phyloP scores from a whole-genome alignment of 64 coral and sea anemone genomes.

The Dendronephthya gigantea region DNA sequence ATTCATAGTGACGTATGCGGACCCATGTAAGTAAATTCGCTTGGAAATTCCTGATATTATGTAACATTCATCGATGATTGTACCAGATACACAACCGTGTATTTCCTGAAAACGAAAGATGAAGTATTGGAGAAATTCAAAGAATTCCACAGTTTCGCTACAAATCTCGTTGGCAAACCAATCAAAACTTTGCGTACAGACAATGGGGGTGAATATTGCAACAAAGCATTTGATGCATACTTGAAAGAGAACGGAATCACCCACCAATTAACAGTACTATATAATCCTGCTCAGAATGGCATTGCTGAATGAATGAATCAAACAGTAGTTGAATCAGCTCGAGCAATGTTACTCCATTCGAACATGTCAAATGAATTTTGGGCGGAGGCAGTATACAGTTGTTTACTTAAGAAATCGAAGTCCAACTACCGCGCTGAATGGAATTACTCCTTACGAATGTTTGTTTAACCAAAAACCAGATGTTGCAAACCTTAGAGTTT shows the following conservation, averaged over 20 bases:
- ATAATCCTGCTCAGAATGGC: no score
- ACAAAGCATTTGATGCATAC: background rate
- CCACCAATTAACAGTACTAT: background rate
- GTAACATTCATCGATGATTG: background rate
- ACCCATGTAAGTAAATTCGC: background rate
- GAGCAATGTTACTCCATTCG: background rate
- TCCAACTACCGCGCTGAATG: background rate
- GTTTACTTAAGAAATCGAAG: slow-evolving; percentile 7
- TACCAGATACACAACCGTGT: background rate
- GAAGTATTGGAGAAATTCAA: no score
- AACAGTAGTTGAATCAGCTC: background rate
- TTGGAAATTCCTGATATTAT: background rate
- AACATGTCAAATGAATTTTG: no score
- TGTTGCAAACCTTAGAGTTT: background rate
- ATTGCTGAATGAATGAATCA: background rate
- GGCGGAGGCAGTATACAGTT: background rate
- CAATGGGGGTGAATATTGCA: background rate
- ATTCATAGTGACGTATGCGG: no score
- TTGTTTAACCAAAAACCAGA: background rate
- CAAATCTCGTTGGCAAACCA: background rate
- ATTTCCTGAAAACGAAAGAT: background rate
- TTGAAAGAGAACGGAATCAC: background rate
- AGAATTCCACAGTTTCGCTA: background rate
- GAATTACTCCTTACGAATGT: background rate
- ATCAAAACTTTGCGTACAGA: background rate